A percentile compares a stretch with the other conserved stretches of the same genome.
Conservation (phyloP, 2,888 invertebrate genomes). For the Galerucella nymphaeae region DNA sequence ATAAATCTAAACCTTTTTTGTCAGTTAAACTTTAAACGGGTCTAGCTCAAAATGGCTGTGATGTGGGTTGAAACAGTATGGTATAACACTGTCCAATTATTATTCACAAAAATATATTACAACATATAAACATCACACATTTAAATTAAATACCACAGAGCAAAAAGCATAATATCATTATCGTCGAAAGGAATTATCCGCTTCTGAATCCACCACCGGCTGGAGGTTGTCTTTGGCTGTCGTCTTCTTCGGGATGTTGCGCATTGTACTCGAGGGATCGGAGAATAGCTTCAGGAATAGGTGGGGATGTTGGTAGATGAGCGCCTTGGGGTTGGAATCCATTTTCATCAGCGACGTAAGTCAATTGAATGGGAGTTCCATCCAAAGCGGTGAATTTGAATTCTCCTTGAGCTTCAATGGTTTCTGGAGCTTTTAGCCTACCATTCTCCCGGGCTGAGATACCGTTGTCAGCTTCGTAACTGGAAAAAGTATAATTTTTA, state of each 20-base stretch:
- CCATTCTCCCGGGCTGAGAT: slow-evolving; percentile 63
- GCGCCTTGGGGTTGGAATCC: slow-evolving; percentile 69
- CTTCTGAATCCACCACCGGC: slow-evolving; percentile 35
- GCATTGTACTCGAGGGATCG: slow-evolving; percentile 75
- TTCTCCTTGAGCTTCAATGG: slow-evolving; percentile 67
- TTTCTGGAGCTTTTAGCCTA: slow-evolving; percentile 63
- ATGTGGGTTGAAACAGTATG: too few species aligned
- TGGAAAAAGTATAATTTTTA: slow-evolving; percentile 28
- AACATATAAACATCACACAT: slow-evolving; percentile 41
- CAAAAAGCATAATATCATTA: neutral
- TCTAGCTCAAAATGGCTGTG: too few species aligned
- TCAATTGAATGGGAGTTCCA: slow-evolving; percentile 63
- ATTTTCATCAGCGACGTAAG: slow-evolving; percentile 71
- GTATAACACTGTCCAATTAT: too few species aligned
- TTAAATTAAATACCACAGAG: slow-evolving; percentile 35
- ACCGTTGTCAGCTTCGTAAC: slow-evolving; percentile 68
- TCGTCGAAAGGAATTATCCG: slow-evolving; percentile 25
- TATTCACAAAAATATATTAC: slow-evolving; percentile 37
- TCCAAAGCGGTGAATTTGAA: slow-evolving; percentile 72
- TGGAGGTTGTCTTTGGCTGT: slow-evolving; percentile 34
- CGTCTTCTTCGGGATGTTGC: slow-evolving; percentile 70
- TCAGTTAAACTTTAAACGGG: too few species aligned
- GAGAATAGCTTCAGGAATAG: slow-evolving; percentile 77
- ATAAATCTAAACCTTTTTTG: too few species aligned
- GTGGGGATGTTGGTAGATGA: slow-evolving; percentile 72